Conservation (phyloP, 2,888 invertebrate species). For the Hyalella azteca region DNA sequence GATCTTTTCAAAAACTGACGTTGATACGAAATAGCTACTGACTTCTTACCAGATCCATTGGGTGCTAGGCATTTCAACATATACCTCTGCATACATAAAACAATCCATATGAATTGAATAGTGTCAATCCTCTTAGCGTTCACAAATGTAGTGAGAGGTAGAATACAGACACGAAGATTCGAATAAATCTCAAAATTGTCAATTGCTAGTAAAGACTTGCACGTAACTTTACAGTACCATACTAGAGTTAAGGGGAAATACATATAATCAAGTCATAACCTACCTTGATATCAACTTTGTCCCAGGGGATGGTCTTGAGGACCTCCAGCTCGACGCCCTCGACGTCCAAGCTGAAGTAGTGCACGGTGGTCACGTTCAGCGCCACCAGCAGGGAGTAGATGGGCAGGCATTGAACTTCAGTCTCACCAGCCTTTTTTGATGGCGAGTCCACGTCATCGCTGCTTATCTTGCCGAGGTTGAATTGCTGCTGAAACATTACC, state of each 20-base stretch:
- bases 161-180: background rate
- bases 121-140: background rate
- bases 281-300: conserved; percentile 65
- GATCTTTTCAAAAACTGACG: background rate
- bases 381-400: conserved; percentile 66
- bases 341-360: conserved; percentile 68
- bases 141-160: background rate
- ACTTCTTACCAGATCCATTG: background rate
- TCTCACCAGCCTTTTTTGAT: background rate
- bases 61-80: too few relatives aligned
- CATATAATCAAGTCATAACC: background rate
- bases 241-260: background rate
- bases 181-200: background rate
- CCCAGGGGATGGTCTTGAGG: conserved; percentile 67
- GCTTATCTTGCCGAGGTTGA: conserved; percentile 58
- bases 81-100: too few relatives aligned
- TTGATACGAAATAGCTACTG: background rate
- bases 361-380: conserved; percentile 65
- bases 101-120: too few relatives aligned
- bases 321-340: conserved; percentile 68
- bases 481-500: conserved; percentile 56
- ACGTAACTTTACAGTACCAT: background rate
- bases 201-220: background rate
- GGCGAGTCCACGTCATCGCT: conserved; percentile 2
- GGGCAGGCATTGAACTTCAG: conserved; percentile 67